These are phyloP conservation scores for Ursus arctos DNA, from an alignment of 2,113 vertebrate species.

Conservation along the genomic window DNA sequence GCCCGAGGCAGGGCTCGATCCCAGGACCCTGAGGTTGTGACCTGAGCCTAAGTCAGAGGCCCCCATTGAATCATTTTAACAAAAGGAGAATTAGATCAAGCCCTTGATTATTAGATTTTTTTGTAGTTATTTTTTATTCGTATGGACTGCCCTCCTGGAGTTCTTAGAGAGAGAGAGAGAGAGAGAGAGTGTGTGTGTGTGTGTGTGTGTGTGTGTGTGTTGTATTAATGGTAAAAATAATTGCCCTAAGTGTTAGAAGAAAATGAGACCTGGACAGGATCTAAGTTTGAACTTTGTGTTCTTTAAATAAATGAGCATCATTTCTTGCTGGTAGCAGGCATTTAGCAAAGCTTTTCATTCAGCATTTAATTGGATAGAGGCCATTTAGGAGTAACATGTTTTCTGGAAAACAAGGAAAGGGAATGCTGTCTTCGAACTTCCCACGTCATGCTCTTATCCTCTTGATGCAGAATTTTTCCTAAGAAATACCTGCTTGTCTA, in stretches of 20 bases:
- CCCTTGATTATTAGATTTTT: background rate
- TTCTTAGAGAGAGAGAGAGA: no score
- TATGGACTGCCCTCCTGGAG: background rate
- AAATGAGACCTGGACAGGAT: background rate
- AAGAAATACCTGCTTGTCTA: background rate
- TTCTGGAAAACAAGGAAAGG: background rate
- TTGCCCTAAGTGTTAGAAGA: background rate
- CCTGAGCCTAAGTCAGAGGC: background rate
- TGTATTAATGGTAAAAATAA: background rate
- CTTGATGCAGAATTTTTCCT: background rate
- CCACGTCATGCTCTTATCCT: background rate
- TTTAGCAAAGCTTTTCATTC: background rate
- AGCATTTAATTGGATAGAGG: conserved; percentile 7
- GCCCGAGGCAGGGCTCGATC: background rate
- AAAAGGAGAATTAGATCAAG: conserved; percentile 23
- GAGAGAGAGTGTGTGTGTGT: no score
- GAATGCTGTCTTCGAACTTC: background rate
- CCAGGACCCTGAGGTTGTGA: background rate
- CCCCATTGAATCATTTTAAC: background rate
- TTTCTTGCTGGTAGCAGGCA: background rate
- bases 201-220: no score
- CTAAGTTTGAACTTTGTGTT: background rate
- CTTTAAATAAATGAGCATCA: background rate
- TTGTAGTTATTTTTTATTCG: background rate
- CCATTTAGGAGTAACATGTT: background rate